phyloP scores from a whole-genome alignment of 2,888 invertebrate genomes.

The Eristalinus aeneus region DNA sequence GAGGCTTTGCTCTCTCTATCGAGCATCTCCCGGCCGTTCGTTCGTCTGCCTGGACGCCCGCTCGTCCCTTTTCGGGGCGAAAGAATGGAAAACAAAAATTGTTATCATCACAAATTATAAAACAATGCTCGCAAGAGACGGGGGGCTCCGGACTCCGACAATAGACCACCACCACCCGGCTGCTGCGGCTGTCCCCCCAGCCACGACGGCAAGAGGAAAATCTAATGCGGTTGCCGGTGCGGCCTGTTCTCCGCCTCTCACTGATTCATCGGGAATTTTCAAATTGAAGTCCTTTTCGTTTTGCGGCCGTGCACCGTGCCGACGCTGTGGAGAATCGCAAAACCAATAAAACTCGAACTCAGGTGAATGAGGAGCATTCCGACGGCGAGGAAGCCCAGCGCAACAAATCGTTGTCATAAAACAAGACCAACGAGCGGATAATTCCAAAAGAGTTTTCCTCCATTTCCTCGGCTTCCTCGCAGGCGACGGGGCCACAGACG shows the following conservation, averaged over 20 bases:
- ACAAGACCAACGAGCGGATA: conserved; percentile 70
- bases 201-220: conserved; percentile 31
- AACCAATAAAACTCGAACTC: conserved; percentile 67
- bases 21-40: background rate
- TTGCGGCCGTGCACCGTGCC: conserved; percentile 20
- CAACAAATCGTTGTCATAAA: conserved; percentile 71
- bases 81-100: conserved; percentile 24
- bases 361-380: conserved; percentile 69
- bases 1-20: background rate
- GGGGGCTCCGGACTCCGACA: conserved; percentile 30
- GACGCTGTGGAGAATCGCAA: conserved; percentile 63
- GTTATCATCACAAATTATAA: conserved; percentile 68
- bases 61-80: background rate
- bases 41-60: background rate
- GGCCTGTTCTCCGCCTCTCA: conserved; percentile 12
- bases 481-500: background rate
- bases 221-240: conserved; percentile 33
- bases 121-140: conserved; percentile 46
- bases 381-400: conserved; percentile 62
- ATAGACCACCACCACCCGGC: conserved; percentile 54
- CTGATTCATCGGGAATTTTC: conserved; percentile 58
- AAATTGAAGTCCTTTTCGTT: conserved; percentile 38
- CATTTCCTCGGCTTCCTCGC: conserved; percentile 7
- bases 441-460: conserved; percentile 65
- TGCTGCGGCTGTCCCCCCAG: background rate